These are phyloP conservation scores for Menura novaehollandiae DNA, from an alignment of 2,113 vertebrate genomes.

Conservation along the genomic window DNA sequence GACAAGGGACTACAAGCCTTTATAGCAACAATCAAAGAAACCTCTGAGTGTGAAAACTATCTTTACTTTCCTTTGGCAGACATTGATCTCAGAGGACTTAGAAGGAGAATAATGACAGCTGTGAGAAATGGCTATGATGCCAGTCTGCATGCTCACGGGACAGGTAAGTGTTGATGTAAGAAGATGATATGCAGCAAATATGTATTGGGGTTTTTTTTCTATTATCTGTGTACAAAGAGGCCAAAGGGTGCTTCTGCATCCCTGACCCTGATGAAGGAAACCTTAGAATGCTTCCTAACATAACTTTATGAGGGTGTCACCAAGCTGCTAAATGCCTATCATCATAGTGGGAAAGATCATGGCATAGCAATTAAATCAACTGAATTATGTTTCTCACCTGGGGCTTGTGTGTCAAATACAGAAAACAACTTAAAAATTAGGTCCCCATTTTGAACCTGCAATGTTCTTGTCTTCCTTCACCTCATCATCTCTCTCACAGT, in stretches of 20 bases:
- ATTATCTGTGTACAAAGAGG: neutral
- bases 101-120: neutral
- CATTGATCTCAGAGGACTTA: neutral
- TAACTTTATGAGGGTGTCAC: neutral
- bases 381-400: neutral
- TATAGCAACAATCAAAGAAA: neutral
- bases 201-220: accelerated
- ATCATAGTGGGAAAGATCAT: neutral
- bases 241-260: neutral
- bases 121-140: neutral
- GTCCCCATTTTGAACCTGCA: neutral
- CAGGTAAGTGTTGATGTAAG: neutral
- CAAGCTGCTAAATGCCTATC: neutral
- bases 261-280: neutral
- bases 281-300: neutral
- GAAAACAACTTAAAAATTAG: neutral
- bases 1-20: neutral
- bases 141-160: neutral
- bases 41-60: neutral
- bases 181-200: neutral
- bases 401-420: neutral
- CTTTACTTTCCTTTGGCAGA: neutral
- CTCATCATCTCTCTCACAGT: neutral
- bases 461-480: neutral
- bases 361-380: neutral